Evolutionary conservation across 2,888 invertebrate species (phyloP).

Genomic region (Eulithis testata): DNA sequence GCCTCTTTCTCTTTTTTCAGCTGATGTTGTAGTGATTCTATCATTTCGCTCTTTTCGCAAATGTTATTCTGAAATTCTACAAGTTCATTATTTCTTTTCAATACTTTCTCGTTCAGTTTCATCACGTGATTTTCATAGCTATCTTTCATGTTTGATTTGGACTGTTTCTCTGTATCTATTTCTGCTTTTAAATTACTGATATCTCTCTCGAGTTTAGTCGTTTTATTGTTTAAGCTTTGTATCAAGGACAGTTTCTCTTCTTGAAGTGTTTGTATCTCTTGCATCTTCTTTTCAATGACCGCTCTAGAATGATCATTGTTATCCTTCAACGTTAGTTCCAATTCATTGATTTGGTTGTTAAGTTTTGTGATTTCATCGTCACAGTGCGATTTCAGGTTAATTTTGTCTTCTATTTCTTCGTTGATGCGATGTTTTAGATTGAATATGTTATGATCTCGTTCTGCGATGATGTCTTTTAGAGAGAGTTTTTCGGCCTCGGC

Average conservation of each 20-base stretch:
- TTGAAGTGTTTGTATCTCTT: conserved; percentile 69
- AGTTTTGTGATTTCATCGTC: conserved; percentile 65
- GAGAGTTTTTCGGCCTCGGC: conserved; percentile 55
- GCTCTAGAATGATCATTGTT: conserved; percentile 56
- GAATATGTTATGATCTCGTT: conserved; percentile 63
- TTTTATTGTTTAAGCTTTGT: conserved; percentile 67
- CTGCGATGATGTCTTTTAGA: conserved; percentile 53
- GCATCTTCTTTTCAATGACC: conserved; percentile 61
- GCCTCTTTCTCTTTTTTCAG: conserved; percentile 61
- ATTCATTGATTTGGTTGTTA: conserved; percentile 68
- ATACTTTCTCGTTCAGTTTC: conserved; percentile 72
- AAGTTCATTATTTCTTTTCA: conserved; percentile 73
- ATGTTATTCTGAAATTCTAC: conserved; percentile 72
- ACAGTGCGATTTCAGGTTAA: conserved; percentile 56
- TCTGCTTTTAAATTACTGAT: conserved; percentile 60
- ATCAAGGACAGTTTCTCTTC: conserved; percentile 70
- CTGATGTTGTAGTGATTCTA: conserved; percentile 62
- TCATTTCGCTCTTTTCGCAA: conserved; percentile 65
- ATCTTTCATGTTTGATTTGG: conserved; percentile 63
- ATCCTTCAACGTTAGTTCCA: conserved; percentile 66
- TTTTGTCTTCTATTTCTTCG: conserved; percentile 69
- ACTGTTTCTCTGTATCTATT: conserved; percentile 61
- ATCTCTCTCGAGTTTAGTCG: conserved; percentile 59
- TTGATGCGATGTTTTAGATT: conserved; percentile 69
- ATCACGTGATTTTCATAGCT: conserved; percentile 68